Percentiles rank a stretch among this genome's conserved stretches.
Evolutionary conservation across 2,797 vertebrate species (phyloP).

Genomic region (Poeciliopsis turneri): DNA sequence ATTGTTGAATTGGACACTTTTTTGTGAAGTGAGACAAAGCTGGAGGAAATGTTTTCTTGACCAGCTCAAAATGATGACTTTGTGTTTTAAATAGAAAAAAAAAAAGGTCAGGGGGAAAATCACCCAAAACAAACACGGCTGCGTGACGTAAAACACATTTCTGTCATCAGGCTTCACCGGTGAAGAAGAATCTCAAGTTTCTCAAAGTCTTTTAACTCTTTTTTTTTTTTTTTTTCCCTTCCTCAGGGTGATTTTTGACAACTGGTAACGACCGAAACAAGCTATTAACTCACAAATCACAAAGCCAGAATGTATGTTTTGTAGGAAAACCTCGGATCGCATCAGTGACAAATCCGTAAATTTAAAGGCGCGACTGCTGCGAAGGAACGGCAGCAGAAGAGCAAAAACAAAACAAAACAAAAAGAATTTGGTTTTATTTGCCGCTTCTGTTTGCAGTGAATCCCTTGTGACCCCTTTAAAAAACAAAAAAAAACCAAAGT

Average conservation of each 20-base stretch:
- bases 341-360: background rate
- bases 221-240: too few relatives aligned
- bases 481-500: background rate
- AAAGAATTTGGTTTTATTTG: background rate
- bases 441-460: background rate
- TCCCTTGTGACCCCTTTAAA: background rate
- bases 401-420: background rate
- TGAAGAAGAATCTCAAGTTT: background rate
- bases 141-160: background rate
- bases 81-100: too few relatives aligned
- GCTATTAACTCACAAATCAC: background rate
- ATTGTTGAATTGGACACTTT: background rate
- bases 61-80: too few relatives aligned
- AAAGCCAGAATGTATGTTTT: background rate
- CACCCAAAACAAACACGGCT: background rate
- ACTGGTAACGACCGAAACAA: background rate
- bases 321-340: background rate
- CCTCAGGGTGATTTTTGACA: background rate
- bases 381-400: background rate
- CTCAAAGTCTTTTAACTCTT: background rate
- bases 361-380: background rate
- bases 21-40: background rate
- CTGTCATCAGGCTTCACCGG: background rate
- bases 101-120: background rate
- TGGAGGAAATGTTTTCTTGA: background rate